Percentiles rank a stretch among this genome's conserved stretches.
Conservation (phyloP, 2,888 invertebrate species). For the Mimas tiliae region DNA sequence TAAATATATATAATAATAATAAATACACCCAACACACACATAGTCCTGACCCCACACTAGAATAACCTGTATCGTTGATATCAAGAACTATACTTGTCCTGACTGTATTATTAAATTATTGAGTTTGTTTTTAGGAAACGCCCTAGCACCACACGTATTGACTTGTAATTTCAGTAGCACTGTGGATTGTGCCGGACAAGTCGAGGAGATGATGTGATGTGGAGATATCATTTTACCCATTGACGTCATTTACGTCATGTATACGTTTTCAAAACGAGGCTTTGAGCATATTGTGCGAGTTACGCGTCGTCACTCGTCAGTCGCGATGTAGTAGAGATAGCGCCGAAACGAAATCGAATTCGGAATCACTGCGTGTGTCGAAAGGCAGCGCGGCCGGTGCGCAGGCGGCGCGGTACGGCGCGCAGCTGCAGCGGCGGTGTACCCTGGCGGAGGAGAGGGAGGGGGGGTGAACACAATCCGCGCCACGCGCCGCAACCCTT, state of each 20-base stretch:
- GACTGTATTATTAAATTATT: too few species aligned
- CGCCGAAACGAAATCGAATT: conserved; percentile 59
- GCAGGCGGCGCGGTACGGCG: conserved; percentile 36
- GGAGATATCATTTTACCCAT: too few species aligned
- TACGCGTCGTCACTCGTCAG: conserved; percentile 1
- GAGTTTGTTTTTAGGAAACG: too few species aligned
- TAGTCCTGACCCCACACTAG: too few species aligned
- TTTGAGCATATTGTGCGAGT: neutral
- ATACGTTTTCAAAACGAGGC: neutral
- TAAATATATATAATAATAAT: too few species aligned
- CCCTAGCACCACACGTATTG: too few species aligned
- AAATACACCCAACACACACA: too few species aligned
- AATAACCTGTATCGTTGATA: too few species aligned
- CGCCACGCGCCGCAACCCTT: conserved; percentile 61
- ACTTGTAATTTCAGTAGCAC: too few species aligned
- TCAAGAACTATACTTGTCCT: too few species aligned
- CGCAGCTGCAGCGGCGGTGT: conserved; percentile 44
- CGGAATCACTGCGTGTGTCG: conserved; percentile 47
- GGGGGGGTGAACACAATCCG: conserved; percentile 37
- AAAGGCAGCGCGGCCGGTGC: conserved; percentile 44
- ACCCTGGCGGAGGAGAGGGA: conserved; percentile 30
- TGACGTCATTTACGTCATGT: neutral
- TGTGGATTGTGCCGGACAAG: too few species aligned
- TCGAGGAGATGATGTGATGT: too few species aligned
- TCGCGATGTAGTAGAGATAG: conserved; percentile 36